Conservation (phyloP, 2,797 vertebrate genomes). For the Brotogeris chrysoptera region DNA sequence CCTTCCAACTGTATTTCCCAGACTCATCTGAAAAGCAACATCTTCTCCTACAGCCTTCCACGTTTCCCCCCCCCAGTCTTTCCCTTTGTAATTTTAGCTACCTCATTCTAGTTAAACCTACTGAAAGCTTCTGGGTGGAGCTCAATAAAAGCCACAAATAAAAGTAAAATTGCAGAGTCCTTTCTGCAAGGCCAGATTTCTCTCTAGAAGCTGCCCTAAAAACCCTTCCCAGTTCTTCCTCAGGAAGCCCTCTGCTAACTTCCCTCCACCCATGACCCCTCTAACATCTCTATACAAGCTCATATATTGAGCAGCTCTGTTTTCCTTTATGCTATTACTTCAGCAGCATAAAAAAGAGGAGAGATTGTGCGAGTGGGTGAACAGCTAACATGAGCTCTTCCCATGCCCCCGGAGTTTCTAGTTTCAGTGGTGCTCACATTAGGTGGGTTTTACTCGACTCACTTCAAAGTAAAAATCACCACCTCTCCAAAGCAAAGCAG, state of each 20-base stretch:
- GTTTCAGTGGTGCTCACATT: background rate
- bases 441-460: background rate
- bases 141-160: conserved; percentile 41
- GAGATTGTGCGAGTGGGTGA: background rate
- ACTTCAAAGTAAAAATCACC: background rate
- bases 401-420: background rate
- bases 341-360: background rate
- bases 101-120: background rate
- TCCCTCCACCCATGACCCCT: background rate
- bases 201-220: background rate
- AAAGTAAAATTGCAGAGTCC: background rate
- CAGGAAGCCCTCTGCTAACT: background rate
- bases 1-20: conserved; percentile 49
- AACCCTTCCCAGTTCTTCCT: background rate
- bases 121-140: background rate
- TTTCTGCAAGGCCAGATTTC: background rate
- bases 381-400: background rate
- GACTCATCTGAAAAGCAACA: conserved; percentile 26
- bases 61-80: background rate
- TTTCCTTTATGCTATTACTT: background rate
- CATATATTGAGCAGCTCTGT: background rate
- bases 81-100: conserved; percentile 27
- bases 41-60: background rate
- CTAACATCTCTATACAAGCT: background rate
- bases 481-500: background rate